A percentile compares a stretch with the other conserved stretches of the same genome.
Evolutionary conservation across 2,113 vertebrate species (phyloP).

Genomic region (Vulpes lagopus): DNA sequence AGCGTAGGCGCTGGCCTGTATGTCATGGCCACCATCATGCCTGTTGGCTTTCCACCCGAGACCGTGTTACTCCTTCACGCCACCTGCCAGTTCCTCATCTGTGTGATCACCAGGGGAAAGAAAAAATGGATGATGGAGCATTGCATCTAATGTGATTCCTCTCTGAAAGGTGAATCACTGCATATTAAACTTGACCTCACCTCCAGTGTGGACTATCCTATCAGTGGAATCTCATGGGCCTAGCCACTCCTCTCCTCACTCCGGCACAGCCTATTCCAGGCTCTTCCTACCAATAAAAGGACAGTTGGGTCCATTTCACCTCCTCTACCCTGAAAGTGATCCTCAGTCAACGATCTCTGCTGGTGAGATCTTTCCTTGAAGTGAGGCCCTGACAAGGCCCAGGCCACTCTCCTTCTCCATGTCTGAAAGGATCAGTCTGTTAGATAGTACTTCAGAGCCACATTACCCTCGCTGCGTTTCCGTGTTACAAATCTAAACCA

Average conservation of each 20-base stretch:
- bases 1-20: neutral
- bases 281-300: neutral
- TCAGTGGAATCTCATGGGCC: neutral
- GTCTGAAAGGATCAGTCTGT: neutral
- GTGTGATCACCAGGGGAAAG: neutral
- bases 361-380: neutral
- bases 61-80: neutral
- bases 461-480: neutral
- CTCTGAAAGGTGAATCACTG: neutral
- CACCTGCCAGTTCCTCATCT: neutral
- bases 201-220: neutral
- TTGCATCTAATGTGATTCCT: neutral
- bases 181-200: neutral
- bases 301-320: neutral
- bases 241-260: neutral
- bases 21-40: fast-evolving
- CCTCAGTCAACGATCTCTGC: neutral
- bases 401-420: neutral
- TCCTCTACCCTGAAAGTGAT: fast-evolving
- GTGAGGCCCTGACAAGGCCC: neutral
- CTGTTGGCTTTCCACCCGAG: neutral
- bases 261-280: neutral
- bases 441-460: neutral
- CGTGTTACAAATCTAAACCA: neutral
- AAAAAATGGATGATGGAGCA: neutral